phyloP scores from a whole-genome alignment of 2,113 vertebrate species.

The Pogonocichla stellata region DNA sequence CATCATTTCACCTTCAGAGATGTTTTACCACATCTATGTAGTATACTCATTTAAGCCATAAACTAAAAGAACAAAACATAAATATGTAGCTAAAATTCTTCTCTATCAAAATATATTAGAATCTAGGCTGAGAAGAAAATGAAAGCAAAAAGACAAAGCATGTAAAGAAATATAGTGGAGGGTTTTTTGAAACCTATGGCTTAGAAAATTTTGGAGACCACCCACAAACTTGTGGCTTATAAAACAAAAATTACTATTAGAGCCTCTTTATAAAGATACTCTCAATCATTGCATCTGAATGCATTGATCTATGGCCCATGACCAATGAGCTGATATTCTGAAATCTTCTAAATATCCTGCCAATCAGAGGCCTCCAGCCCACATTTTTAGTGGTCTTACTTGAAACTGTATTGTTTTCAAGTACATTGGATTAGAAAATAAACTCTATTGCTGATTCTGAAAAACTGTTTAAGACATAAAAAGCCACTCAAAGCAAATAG shows the following conservation, averaged over 20 bases:
- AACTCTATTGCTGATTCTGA: conserved; percentile 4
- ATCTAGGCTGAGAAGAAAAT: not conserved
- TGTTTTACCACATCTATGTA: not conserved
- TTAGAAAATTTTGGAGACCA: not conserved
- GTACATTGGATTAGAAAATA: not conserved
- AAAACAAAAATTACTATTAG: not conserved
- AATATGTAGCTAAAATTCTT: not conserved
- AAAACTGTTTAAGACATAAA: conserved; percentile 31
- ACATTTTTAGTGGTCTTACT: not conserved
- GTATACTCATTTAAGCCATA: not conserved
- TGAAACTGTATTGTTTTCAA: conserved; percentile 4
- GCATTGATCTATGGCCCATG: not conserved
- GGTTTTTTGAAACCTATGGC: not conserved
- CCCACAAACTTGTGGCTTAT: not conserved
- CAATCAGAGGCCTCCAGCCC: not conserved
- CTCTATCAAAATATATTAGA: not conserved
- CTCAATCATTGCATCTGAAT: not conserved
- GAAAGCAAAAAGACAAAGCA: not conserved
- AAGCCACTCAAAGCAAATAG: conserved; percentile 57
- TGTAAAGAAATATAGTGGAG: not conserved
- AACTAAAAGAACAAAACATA: not conserved
- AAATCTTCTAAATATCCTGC: not conserved
- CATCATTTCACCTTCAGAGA: not conserved
- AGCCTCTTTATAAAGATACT: not conserved
- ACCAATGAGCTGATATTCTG: not conserved